A percentile compares a stretch with the other conserved stretches of the same genome.
phyloP scores from a whole-genome alignment of 2,797 vertebrate genomes.

The Erpetoichthys calabaricus region DNA sequence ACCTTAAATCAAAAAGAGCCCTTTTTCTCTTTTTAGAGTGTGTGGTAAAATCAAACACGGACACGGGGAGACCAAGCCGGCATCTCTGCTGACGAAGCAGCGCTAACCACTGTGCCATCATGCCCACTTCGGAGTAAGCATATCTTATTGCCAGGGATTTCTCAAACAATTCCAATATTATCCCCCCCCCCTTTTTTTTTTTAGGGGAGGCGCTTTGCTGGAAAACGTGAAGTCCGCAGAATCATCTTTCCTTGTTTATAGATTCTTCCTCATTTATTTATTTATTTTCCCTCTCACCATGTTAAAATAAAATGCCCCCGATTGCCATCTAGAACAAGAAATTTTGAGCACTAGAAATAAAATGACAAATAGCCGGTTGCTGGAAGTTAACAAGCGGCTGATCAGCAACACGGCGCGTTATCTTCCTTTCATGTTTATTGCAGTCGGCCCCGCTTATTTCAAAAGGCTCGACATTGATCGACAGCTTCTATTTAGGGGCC shows the following conservation, averaged over 20 bases:
- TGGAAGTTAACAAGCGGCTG: slow-evolving; percentile 73
- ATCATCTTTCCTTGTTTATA: slow-evolving; percentile 25
- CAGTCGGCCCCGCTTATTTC: slow-evolving; percentile 73
- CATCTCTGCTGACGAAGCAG: too few species aligned
- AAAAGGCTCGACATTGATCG: slow-evolving; percentile 75
- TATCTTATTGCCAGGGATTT: background rate
- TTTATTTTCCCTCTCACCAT: slow-evolving; percentile 15
- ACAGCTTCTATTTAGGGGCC: slow-evolving; percentile 90
- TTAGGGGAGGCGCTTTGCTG: too few species aligned
- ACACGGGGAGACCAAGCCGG: too few species aligned
- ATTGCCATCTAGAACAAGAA: slow-evolving; percentile 40
- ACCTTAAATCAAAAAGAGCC: too few species aligned
- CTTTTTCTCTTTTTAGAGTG: too few species aligned
- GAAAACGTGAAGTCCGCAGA: too few species aligned
- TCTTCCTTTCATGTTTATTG: slow-evolving; percentile 86
- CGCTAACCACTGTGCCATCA: too few species aligned
- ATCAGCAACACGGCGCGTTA: slow-evolving; percentile 62
- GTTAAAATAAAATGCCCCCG: slow-evolving; percentile 18
- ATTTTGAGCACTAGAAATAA: slow-evolving; percentile 57
- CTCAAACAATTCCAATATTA: slow-evolving; percentile 7
- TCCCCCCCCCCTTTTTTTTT: slow-evolving; percentile 8
- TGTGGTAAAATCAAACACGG: too few species aligned
- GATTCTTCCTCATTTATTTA: slow-evolving; percentile 17
- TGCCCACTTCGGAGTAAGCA: too few species aligned
- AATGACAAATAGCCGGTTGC: slow-evolving; percentile 65